A percentile compares a stretch with the other conserved stretches of the same genome.
These are phyloP conservation scores for Lapara coniferarum DNA, from an alignment of 2,888 invertebrate genomes.

Conservation along the genomic window DNA sequence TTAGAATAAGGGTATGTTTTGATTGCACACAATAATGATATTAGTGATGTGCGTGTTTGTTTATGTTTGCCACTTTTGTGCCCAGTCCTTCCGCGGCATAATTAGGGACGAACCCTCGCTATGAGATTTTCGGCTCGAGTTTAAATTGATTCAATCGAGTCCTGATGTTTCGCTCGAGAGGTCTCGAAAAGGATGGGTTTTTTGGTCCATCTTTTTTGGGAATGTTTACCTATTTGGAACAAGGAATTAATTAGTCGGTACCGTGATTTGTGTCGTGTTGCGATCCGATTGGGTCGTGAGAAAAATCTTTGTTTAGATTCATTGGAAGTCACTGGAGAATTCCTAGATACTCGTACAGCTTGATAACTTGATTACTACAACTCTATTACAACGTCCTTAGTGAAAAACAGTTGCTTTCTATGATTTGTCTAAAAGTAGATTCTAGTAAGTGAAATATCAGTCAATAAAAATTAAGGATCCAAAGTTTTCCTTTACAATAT, in stretches of 20 bases:
- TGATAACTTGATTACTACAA: not conserved
- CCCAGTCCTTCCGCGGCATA: slow-evolving; percentile 77
- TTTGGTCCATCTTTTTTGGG: slow-evolving; percentile 48
- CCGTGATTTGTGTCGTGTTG: slow-evolving; percentile 27
- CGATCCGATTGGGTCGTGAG: slow-evolving; percentile 21
- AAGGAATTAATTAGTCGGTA: slow-evolving; percentile 68
- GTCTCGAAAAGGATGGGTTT: slow-evolving; percentile 48
- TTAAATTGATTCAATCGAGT: slow-evolving; percentile 82
- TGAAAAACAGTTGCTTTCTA: too few relatives aligned
- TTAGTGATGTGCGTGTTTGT: slow-evolving; percentile 42
- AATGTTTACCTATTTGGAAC: slow-evolving; percentile 51
- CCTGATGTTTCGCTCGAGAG: slow-evolving; percentile 72
- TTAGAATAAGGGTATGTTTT: slow-evolving; percentile 39
- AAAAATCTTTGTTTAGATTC: slow-evolving; percentile 6
- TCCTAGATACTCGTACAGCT: not conserved
- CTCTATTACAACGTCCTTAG: too few relatives aligned
- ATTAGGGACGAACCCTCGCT: slow-evolving; percentile 79
- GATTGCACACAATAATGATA: slow-evolving; percentile 31
- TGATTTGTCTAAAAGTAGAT: too few relatives aligned
- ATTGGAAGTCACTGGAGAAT: slow-evolving; percentile 1
- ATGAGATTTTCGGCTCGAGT: slow-evolving; percentile 76
- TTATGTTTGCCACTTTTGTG: slow-evolving; percentile 66
- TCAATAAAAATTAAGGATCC: too few relatives aligned
- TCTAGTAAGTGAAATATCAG: too few relatives aligned
- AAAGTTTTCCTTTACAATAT: too few relatives aligned